Evolutionary conservation across 2,113 vertebrate genomes (phyloP), one percentile per base, ranked within the genome.

Genomic region (Chunga burmeisteri): DNA sequence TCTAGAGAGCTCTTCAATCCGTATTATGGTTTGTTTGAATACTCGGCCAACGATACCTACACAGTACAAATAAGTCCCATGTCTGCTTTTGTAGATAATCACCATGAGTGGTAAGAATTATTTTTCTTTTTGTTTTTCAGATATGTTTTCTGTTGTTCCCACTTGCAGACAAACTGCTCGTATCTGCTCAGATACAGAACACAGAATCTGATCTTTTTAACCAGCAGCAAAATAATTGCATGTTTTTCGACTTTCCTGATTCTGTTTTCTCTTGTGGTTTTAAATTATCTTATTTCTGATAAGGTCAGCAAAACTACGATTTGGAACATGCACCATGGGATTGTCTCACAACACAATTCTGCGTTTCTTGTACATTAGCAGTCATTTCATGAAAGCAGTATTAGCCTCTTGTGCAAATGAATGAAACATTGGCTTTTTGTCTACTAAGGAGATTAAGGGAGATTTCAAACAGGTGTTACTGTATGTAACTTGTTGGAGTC

Each of bases 61-160:
- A 99, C 99, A 47, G 99, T 99, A 88, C 99, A 99, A 98, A 99
- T 99, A 97, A 99, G 99, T 98, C 99, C 99, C 88, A 99, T 99
- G 99, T 99, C 99, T 83, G 99, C 99, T 84, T 99, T 99, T 52
- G 99, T 99, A 50, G 99, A 99, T 98, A 99, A 99, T 98, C 99
- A 99, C 96, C 99, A 99, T 23, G 99, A 99, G 93, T 99, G 99
- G 99, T 99, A 98, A 99, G 98, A 88, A 90, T 36, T 70, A 6
- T 46, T 88, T 86, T 65, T 88, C 9, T 34, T 62, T 49, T 63
- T 81, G 17, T 68, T 84, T 72, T 83, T 65, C 27, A 75, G 27
- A 9, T 85, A 16, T 10, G 7, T 77, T 91, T 93, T 79, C n/a
- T 74, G 9, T 70, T 90, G 7, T 77, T 92, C 38, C 46, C 20